These are phyloP conservation scores for Bicyclus anynana DNA, from an alignment of 1,140 invertebrate genomes.

Conservation along the genomic window DNA sequence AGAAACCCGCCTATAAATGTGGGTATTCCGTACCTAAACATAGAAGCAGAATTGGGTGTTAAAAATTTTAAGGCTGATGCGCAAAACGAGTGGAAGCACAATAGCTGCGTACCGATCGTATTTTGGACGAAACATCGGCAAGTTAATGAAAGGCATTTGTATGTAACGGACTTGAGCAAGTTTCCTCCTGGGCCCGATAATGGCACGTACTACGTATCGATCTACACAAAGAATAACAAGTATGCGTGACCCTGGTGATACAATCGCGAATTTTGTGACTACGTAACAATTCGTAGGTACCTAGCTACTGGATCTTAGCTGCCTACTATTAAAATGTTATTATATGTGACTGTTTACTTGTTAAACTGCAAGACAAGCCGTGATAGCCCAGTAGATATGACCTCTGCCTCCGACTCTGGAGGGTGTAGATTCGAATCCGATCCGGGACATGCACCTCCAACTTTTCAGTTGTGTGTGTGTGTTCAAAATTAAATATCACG, in stretches of 20 bases:
- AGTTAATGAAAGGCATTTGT: constrained; percentile 72
- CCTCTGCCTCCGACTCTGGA: too few species aligned
- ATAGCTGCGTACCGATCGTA: constrained; percentile 33
- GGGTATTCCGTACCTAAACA: neutral
- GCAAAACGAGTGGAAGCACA: constrained; percentile 44
- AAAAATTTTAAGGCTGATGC: constrained; percentile 26
- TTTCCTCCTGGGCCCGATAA: constrained; percentile 56
- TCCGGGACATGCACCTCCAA: too few species aligned
- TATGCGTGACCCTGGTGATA: constrained; percentile 22
- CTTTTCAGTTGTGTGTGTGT: too few species aligned
- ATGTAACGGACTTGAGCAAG: constrained; percentile 66
- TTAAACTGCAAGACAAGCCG: too few species aligned
- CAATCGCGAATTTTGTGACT: constrained; percentile 9
- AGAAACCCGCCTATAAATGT: too few species aligned
- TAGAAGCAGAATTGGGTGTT: constrained; percentile 10
- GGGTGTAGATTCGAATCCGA: too few species aligned
- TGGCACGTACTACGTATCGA: constrained; percentile 49
- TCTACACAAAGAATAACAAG: constrained; percentile 24
- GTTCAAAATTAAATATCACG: too few species aligned
- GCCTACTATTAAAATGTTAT: too few species aligned
- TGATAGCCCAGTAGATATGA: too few species aligned
- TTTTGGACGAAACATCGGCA: constrained; percentile 57
- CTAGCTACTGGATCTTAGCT: too few species aligned
- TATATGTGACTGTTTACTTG: too few species aligned
- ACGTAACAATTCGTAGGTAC: constrained; percentile 12